Conservation (phyloP, 2,797 vertebrate species). For the Pseudomugil gertrudae region DNA sequence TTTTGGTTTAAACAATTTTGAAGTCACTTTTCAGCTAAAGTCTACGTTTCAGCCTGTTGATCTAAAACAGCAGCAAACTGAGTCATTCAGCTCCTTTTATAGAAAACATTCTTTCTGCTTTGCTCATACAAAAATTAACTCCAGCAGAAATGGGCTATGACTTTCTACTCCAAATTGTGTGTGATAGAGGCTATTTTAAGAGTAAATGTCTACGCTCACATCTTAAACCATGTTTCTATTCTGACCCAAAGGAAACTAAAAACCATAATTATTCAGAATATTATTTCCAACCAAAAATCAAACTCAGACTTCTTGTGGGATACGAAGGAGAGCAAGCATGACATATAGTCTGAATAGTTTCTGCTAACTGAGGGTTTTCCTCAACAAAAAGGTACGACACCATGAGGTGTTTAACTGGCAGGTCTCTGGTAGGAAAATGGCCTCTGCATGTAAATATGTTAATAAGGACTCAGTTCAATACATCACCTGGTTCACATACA, state of each 20-base stretch:
- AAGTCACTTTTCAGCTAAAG: conserved; percentile 1
- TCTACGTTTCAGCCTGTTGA: background rate
- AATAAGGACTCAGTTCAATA: background rate
- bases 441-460: background rate
- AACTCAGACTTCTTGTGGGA: conserved; percentile 30
- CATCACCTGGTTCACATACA: too few species aligned
- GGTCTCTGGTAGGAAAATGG: background rate
- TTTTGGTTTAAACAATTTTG: background rate
- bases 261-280: background rate
- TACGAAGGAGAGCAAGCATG: conserved; percentile 21
- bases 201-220: conserved; percentile 24
- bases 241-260: conserved; percentile 11
- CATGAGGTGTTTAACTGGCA: background rate
- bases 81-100: conserved; percentile 52
- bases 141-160: conserved; percentile 21
- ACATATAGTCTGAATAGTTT: conserved; percentile 43
- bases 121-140: conserved; percentile 45
- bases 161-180: conserved; percentile 25
- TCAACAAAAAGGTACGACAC: background rate
- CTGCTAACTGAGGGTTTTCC: conserved; percentile 3
- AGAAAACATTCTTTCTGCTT: conserved; percentile 57
- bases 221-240: conserved; percentile 40
- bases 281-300: conserved; percentile 29
- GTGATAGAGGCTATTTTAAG: conserved; percentile 61
- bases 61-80: conserved; percentile 23